Conservation (phyloP, 2,888 invertebrate genomes). For the Scaeva pyrastri region DNA sequence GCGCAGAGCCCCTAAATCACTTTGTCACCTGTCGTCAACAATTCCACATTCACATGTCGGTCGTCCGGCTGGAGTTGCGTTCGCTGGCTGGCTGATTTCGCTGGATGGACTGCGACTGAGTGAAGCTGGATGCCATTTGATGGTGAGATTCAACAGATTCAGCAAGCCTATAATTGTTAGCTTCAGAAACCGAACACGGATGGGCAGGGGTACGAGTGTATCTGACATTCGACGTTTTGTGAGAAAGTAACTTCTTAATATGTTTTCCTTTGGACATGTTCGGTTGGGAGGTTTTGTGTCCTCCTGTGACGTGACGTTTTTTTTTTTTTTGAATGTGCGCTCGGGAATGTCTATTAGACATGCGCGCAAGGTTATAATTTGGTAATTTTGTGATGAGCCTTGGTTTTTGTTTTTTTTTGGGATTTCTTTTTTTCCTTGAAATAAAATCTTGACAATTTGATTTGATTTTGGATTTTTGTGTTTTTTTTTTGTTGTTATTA, state of each 20-base stretch:
- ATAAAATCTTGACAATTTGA: slow-evolving; percentile 74
- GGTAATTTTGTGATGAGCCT: slow-evolving; percentile 43
- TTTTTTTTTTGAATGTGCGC: slow-evolving; percentile 42
- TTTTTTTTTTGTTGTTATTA: background rate
- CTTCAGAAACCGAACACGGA: slow-evolving; percentile 39
- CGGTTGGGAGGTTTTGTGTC: slow-evolving; percentile 35
- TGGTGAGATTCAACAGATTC: slow-evolving; percentile 38
- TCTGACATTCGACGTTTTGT: slow-evolving; percentile 73
- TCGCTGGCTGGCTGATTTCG: background rate
- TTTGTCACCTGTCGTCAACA: slow-evolving; percentile 76
- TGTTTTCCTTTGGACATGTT: slow-evolving; percentile 27
- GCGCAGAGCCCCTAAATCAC: slow-evolving; percentile 63
- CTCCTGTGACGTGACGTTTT: slow-evolving; percentile 48
- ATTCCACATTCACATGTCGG: slow-evolving; percentile 74
- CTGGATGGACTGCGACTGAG: background rate
- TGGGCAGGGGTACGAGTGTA: background rate
- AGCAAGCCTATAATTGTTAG: slow-evolving; percentile 66
- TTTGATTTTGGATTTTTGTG: slow-evolving; percentile 44
- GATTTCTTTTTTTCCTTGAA: slow-evolving; percentile 55
- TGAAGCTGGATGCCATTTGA: slow-evolving; percentile 18
- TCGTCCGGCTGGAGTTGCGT: slow-evolving; percentile 10
- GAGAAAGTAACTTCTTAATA: slow-evolving; percentile 60
- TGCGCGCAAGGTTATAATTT: slow-evolving; percentile 72
- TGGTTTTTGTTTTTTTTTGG: slow-evolving; percentile 37
- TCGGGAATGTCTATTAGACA: slow-evolving; percentile 68